phyloP scores from a whole-genome alignment of 92 coral and sea anemone genomes.

The Epizoanthus ramosus region DNA sequence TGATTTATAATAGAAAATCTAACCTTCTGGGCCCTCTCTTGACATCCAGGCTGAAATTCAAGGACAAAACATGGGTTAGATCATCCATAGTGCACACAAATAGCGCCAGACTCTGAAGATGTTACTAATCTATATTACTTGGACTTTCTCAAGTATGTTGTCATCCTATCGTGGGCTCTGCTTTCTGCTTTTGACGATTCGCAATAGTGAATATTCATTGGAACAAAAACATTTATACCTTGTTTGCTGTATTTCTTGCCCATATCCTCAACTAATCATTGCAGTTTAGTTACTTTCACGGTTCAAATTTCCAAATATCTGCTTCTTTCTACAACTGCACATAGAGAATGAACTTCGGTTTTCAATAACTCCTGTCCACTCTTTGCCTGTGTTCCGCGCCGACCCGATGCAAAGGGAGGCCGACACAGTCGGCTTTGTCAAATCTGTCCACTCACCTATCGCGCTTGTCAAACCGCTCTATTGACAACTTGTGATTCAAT shows the following conservation, averaged over 20 bases:
- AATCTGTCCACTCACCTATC: constrained; percentile 38
- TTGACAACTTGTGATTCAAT: constrained; percentile 90
- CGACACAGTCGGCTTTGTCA: constrained; percentile 41
- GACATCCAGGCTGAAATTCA: constrained; percentile 94
- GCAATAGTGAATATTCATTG: constrained; percentile 20
- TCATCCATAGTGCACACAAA: constrained; percentile 21
- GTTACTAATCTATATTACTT: background rate
- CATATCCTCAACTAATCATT: constrained; percentile 52
- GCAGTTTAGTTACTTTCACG: constrained; percentile 31
- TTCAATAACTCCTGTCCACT: constrained; percentile 20
- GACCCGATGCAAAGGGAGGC: constrained; percentile 41
- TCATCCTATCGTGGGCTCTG: constrained; percentile 56
- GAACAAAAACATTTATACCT: constrained; percentile 57
- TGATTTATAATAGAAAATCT: constrained; percentile 19
- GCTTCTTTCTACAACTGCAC: constrained; percentile 25
- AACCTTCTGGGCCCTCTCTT: constrained; percentile 99
- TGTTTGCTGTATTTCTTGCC: constrained; percentile 89
- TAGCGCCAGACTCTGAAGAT: background rate
- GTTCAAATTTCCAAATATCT: background rate
- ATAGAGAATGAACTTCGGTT: constrained; percentile 31
- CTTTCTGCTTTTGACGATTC: constrained; percentile 17
- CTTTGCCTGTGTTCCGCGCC: constrained; percentile 31
- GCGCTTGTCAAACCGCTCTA: constrained; percentile 69
- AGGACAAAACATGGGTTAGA: constrained; percentile 30
- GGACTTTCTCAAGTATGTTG: constrained; percentile 39